phyloP scores from a whole-genome alignment of 2,113 vertebrate genomes.

The Pogonocichla stellata region DNA sequence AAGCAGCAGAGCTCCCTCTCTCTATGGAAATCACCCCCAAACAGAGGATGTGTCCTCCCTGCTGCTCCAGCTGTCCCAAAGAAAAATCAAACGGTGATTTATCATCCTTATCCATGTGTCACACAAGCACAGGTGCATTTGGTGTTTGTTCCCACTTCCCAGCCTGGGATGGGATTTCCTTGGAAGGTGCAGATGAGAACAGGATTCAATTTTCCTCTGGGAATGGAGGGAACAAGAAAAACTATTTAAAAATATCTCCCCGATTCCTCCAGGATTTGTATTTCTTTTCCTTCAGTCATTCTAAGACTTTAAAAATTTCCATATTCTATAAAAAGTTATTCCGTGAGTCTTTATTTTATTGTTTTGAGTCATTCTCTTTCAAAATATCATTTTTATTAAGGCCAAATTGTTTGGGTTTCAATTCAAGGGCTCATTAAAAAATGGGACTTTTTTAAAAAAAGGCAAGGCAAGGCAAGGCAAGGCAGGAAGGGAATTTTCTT shows the following conservation, averaged over 20 bases:
- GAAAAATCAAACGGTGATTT: background rate
- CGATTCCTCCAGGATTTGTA: background rate
- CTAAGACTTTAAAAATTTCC: background rate
- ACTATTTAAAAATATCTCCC: background rate
- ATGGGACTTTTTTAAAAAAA: background rate
- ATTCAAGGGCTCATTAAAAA: background rate
- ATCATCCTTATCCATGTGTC: conserved; percentile 35
- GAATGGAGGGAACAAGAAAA: conserved; percentile 4
- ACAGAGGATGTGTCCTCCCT: background rate
- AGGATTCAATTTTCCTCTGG: background rate
- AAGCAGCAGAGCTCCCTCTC: background rate
- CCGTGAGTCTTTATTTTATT: background rate
- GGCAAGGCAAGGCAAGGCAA: too few relatives aligned
- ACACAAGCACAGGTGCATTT: background rate
- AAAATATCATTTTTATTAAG: background rate
- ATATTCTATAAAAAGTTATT: background rate
- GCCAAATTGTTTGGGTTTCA: background rate
- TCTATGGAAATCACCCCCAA: background rate
- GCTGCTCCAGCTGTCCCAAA: conserved; percentile 14
- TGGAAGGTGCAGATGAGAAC: background rate
- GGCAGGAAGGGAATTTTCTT: background rate
- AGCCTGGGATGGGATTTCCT: conserved; percentile 1
- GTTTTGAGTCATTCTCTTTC: background rate
- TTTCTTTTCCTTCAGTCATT: background rate
- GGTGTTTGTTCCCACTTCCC: background rate